Evolutionary conservation across 1,140 invertebrate genomes (phyloP).

Genomic region (Camponotus pennsylvanicus): DNA sequence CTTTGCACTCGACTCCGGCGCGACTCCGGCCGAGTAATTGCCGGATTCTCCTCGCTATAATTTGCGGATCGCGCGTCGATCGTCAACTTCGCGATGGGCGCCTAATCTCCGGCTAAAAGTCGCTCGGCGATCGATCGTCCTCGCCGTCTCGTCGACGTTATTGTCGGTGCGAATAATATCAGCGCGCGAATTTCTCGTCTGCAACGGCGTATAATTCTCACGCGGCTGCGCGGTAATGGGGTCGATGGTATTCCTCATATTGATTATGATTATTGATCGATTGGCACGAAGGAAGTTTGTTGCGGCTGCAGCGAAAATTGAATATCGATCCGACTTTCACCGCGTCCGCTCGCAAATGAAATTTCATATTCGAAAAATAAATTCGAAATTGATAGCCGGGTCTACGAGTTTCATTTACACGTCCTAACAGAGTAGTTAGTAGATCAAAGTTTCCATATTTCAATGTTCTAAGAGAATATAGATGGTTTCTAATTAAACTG

Average conservation of each 20-base stretch:
- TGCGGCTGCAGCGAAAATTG: not conserved
- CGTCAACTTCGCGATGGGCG: slow-evolving; percentile 49
- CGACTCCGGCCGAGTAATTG: slow-evolving; percentile 61
- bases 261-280: not conserved
- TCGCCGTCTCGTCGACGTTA: slow-evolving; percentile 4
- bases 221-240: not conserved
- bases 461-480: no score
- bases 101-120: slow-evolving; percentile 14
- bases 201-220: slow-evolving; percentile 1
- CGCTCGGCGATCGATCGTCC: slow-evolving; percentile 26
- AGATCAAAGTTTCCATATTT: no score
- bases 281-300: not conserved
- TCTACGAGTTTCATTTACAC: not conserved
- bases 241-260: not conserved
- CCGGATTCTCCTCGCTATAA: slow-evolving; percentile 71
- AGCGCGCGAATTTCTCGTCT: not conserved
- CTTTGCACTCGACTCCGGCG: slow-evolving; percentile 70
- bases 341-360: not conserved
- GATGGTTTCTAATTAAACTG: no score
- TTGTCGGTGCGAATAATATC: not conserved
- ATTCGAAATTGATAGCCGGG: not conserved
- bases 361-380: not conserved
- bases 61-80: slow-evolving; percentile 48
- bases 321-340: not conserved
- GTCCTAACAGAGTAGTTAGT: no score